A percentile compares a stretch with the other conserved stretches of the same genome.
These are phyloP conservation scores for Drosophila rufa DNA, from an alignment of 1,140 invertebrate species.

Conservation along the genomic window DNA sequence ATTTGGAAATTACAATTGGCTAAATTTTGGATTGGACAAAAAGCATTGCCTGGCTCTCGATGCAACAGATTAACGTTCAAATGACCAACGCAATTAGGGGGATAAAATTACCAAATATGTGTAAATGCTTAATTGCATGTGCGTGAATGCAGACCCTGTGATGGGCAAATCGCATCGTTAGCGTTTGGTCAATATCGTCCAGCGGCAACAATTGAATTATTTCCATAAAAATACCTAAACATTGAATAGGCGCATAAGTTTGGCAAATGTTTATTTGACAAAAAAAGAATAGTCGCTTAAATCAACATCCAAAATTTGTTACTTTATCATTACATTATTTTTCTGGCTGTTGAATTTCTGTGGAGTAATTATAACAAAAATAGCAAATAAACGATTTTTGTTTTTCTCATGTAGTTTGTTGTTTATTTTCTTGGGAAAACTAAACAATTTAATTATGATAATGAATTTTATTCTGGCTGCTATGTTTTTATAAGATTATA, in stretches of 20 bases:
- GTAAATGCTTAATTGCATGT: constrained; percentile 7
- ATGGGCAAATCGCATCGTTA: constrained; percentile 8
- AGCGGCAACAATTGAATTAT: constrained; percentile 9
- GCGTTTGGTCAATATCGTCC: constrained; percentile 6
- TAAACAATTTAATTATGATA: neutral
- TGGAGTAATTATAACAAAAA: constrained; percentile 7
- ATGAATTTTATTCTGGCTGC: no score
- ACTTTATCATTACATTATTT: constrained; percentile 14
- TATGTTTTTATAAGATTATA: no score
- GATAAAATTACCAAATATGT: constrained; percentile 40
- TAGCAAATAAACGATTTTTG: neutral
- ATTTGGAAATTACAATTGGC: constrained; percentile 61
- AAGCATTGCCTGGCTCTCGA: constrained; percentile 29
- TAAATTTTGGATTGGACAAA: constrained; percentile 54
- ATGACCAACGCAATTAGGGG: constrained; percentile 70
- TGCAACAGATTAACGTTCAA: constrained; percentile 56
- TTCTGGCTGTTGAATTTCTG: constrained; percentile 8
- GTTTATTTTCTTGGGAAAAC: neutral
- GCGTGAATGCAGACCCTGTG: neutral
- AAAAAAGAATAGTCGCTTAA: constrained; percentile 1
- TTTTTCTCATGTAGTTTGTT: neutral
- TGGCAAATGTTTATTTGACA: constrained; percentile 3
- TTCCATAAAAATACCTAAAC: constrained; percentile 1
- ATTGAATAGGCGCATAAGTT: constrained; percentile 6
- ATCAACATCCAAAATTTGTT: constrained; percentile 5